These are phyloP conservation scores for Ascaphus truei DNA, from an alignment of 2,113 vertebrate genomes.

Conservation along the genomic window DNA sequence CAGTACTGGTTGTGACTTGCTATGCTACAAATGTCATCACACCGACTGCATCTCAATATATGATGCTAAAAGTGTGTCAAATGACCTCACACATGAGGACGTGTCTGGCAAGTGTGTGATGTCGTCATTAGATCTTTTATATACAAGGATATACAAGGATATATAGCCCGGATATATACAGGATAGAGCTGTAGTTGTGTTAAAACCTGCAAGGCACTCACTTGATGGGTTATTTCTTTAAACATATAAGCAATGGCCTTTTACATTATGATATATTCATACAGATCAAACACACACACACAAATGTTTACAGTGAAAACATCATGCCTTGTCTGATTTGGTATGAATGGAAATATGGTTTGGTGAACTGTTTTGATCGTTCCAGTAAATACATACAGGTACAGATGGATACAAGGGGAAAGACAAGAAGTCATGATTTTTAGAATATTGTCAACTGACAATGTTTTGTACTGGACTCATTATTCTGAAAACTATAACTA, in stretches of 20 bases:
- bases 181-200: constrained; percentile 13
- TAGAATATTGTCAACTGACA: no score
- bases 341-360: no score
- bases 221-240: constrained; percentile 29
- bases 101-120: constrained; percentile 21
- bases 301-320: no score
- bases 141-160: constrained; percentile 13
- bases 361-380: no score
- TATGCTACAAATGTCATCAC: not conserved
- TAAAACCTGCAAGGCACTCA: constrained; percentile 19
- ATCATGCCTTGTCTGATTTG: no score
- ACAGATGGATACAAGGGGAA: no score
- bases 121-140: constrained; percentile 26
- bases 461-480: no score
- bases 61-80: constrained; percentile 2
- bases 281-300: not conserved
- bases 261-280: constrained; percentile 9
- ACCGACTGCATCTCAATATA: not conserved
- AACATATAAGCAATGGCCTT: constrained; percentile 21
- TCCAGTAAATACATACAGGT: no score
- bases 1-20: no score
- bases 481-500: no score
- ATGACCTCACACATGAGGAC: constrained; percentile 21
- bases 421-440: no score
- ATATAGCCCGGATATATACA: constrained; percentile 22